Percentiles rank a stretch among this genome's conserved stretches.
Conservation (phyloP, 1,140 invertebrate species). For the Rhizoglyphus robini region DNA sequence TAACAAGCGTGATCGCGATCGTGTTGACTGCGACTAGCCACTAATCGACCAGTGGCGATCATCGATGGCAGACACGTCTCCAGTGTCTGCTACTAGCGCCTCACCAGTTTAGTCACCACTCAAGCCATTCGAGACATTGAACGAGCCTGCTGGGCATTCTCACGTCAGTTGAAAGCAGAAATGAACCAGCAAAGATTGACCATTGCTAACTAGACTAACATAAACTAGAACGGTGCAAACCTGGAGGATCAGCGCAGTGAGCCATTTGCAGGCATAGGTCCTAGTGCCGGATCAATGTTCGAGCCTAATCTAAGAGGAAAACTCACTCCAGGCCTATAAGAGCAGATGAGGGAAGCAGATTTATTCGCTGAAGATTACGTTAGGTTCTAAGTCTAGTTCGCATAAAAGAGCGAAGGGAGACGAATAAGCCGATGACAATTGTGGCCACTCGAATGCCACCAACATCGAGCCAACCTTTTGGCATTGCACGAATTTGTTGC, state of each 20-base stretch:
- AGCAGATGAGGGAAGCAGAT: not conserved
- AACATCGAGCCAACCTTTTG: not conserved
- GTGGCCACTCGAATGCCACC: too few species aligned
- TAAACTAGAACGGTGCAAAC: not conserved
- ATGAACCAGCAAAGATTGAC: not conserved
- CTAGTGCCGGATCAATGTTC: too few species aligned
- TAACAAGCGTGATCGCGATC: not conserved
- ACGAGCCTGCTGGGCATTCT: not conserved
- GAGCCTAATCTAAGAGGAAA: too few species aligned
- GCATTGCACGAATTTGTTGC: not conserved
- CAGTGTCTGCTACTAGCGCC: not conserved
- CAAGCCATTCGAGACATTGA: not conserved
- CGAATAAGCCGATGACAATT: too few species aligned
- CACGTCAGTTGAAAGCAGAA: slow-evolving; percentile 2
- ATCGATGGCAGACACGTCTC: not conserved
- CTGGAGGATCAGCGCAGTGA: too few species aligned
- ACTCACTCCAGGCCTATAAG: not conserved
- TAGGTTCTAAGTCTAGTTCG: too few species aligned
- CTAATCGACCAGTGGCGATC: not conserved
- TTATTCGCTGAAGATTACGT: slow-evolving; percentile 1
- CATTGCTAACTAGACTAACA: not conserved
- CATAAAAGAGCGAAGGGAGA: too few species aligned
- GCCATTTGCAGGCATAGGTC: too few species aligned
- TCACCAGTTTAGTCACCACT: not conserved
- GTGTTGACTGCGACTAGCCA: not conserved